phyloP scores from a whole-genome alignment of 1,140 invertebrate species.

The Caenorhabditis tropicalis region DNA sequence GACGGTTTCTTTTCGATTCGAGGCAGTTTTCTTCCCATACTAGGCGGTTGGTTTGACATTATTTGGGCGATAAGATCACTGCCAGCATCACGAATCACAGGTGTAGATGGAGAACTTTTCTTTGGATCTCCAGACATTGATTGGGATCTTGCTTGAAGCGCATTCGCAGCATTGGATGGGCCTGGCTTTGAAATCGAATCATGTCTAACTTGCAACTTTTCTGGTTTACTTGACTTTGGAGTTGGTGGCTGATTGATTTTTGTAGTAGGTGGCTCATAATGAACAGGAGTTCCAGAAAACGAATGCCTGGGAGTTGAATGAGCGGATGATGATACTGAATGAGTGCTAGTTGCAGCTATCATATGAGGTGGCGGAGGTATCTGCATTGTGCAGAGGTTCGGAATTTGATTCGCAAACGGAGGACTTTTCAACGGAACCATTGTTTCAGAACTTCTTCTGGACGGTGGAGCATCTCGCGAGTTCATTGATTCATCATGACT shows the following conservation, averaged over 20 bases:
- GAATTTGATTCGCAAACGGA: neutral
- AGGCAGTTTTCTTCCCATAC: neutral
- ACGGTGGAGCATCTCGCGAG: neutral
- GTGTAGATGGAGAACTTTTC: neutral
- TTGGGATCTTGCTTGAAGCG: neutral
- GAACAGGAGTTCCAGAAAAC: constrained; percentile 31
- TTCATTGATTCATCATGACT: neutral
- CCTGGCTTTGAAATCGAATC: constrained; percentile 19
- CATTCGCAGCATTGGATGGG: neutral
- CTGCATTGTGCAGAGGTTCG: neutral
- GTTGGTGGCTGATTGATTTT: neutral
- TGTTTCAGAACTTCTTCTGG: constrained; percentile 30
- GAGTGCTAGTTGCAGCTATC: constrained; percentile 16
- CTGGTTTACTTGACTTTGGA: neutral
- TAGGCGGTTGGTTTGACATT: constrained; percentile 18
- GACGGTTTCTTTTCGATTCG: constrained; percentile 8
- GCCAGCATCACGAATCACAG: neutral
- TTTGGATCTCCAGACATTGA: neutral
- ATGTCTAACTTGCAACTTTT: neutral
- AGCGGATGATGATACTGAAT: neutral
- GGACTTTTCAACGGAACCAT: neutral
- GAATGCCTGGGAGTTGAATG: constrained; percentile 20
- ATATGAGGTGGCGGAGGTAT: neutral
- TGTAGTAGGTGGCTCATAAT: neutral
- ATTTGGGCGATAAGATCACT: neutral